Evolutionary conservation across 1,140 invertebrate species (phyloP).

Genomic region (Papilio helenus): DNA sequence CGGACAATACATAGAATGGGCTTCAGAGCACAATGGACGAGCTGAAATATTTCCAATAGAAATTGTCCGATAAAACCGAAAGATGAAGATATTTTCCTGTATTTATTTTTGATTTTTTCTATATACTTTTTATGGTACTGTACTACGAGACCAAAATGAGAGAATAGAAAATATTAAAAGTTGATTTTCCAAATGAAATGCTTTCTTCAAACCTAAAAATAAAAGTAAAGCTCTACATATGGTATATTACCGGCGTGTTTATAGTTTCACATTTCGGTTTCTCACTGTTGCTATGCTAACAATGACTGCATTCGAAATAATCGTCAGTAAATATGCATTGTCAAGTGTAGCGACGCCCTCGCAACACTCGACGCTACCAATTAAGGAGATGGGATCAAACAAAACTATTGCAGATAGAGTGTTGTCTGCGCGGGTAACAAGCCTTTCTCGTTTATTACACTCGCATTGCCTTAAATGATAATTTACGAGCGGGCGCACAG

Average conservation of each 20-base stretch:
- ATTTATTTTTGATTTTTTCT: not conserved
- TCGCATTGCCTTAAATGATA: not conserved
- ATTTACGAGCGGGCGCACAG: no score
- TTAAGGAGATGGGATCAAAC: constrained; percentile 37
- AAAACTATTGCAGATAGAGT: not conserved
- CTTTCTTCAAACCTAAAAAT: no score
- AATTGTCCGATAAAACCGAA: not conserved
- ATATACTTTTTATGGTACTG: not conserved
- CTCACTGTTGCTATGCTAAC: not conserved
- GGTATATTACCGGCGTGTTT: no score
- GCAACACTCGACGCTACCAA: constrained; percentile 2
- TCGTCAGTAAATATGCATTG: constrained; percentile 15
- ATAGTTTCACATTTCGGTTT: not conserved
- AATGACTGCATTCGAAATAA: not conserved
- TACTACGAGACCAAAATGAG: not conserved
- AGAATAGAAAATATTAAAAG: not conserved
- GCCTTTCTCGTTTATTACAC: constrained; percentile 28
- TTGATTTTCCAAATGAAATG: no score
- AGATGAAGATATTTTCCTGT: not conserved
- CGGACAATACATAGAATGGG: constrained; percentile 30
- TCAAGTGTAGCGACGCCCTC: constrained; percentile 13
- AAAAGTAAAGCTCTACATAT: no score
- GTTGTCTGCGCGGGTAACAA: not conserved
- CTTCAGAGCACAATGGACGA: not conserved
- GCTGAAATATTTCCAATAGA: constrained; percentile 13